phyloP scores from a whole-genome alignment of 2,888 invertebrate species.

The Leptopilina syphax region DNA sequence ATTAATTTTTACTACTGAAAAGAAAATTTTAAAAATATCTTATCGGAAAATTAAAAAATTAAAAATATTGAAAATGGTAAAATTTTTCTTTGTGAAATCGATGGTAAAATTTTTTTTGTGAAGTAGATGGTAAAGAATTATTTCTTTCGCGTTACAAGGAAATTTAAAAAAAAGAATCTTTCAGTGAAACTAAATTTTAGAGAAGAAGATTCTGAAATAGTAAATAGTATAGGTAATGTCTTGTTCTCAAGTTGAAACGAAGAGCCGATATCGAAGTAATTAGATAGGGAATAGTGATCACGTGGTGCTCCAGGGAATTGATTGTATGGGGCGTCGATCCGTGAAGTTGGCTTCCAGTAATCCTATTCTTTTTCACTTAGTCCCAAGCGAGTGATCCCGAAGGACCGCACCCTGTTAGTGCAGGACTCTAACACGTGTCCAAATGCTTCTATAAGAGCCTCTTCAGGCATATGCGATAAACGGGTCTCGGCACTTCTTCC shows the following conservation, averaged over 20 bases:
- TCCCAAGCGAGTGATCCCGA: conserved; percentile 63
- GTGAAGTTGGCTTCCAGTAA: conserved; percentile 75
- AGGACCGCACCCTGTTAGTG: conserved; percentile 59
- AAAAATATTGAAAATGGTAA: no score
- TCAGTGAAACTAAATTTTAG: background rate
- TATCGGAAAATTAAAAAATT: no score
- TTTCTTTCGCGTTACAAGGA: background rate
- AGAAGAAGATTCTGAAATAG: background rate
- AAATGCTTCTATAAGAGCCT: conserved; percentile 66
- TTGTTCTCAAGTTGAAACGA: conserved; percentile 2
- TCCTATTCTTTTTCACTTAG: conserved; percentile 74
- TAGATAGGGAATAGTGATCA: conserved; percentile 53
- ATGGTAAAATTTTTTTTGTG: background rate
- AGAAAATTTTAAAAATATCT: no score
- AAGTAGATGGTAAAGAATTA: background rate
- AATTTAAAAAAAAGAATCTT: background rate
- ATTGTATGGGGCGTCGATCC: conserved; percentile 67
- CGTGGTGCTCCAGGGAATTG: conserved; percentile 52
- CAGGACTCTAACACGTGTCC: conserved; percentile 61
- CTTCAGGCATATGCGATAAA: conserved; percentile 65
- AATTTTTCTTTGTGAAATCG: no score
- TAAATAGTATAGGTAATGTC: background rate
- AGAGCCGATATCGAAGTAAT: conserved; percentile 25
- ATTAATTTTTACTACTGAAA: no score
- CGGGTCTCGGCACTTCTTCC: conserved; percentile 40